Evolutionary conservation across 2,113 vertebrate genomes (phyloP).

Genomic region (Gracilinanus agilis): DNA sequence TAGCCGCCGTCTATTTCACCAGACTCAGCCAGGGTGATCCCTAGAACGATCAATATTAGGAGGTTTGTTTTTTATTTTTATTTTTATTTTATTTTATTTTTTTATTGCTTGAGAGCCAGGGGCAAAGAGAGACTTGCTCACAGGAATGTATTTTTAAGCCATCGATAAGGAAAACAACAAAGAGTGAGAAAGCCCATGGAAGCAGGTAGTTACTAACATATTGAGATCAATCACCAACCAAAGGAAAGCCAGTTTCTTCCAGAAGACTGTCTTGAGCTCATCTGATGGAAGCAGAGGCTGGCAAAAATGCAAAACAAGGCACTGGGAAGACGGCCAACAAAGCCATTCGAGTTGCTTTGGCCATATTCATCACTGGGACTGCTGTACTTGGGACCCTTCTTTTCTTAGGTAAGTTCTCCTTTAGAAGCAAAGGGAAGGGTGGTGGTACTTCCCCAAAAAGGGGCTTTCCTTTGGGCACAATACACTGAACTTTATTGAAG

Average conservation of each 20-base stretch:
- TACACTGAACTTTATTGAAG: neutral
- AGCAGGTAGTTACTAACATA: slow-evolving; percentile 74
- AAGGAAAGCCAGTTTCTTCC: slow-evolving; percentile 66
- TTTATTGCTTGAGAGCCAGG: slow-evolving; percentile 76
- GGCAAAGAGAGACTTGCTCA: slow-evolving; percentile 74
- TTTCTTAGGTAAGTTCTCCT: slow-evolving; percentile 86
- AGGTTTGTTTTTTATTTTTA: slow-evolving; percentile 62
- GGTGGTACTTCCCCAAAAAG: too few relatives aligned
- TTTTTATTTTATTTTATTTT: too few relatives aligned
- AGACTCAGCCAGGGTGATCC: slow-evolving; percentile 75
- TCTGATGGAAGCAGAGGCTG: slow-evolving; percentile 86
- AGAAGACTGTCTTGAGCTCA: slow-evolving; percentile 13
- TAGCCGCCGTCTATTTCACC: slow-evolving; percentile 80
- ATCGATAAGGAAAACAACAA: slow-evolving; percentile 71
- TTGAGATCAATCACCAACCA: slow-evolving; percentile 72
- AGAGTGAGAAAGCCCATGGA: slow-evolving; percentile 74
- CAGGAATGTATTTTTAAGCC: slow-evolving; percentile 75
- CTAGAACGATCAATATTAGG: slow-evolving; percentile 75
- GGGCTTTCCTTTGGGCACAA: slow-evolving; percentile 30
- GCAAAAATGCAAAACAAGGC: slow-evolving; percentile 68
- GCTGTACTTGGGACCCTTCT: slow-evolving; percentile 82
- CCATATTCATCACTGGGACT: slow-evolving; percentile 81
- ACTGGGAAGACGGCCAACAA: slow-evolving; percentile 73
- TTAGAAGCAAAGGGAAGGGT: neutral
- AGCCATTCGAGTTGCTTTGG: slow-evolving; percentile 82